Evolutionary conservation across 2,888 invertebrate genomes (phyloP).

Genomic region (Camponotus fellah): DNA sequence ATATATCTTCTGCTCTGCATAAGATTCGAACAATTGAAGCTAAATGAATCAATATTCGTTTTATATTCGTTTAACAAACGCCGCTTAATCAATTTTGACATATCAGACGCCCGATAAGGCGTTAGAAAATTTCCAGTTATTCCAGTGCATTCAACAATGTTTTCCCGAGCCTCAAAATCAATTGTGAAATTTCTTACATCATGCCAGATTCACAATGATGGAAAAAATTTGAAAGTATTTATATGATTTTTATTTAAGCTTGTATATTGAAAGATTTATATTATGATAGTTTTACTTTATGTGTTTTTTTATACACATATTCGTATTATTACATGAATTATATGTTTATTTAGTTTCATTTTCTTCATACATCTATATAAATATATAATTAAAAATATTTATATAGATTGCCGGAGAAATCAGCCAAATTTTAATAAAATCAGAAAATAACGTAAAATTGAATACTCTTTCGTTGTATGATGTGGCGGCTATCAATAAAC

Average conservation of each 20-base stretch:
- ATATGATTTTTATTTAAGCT: neutral
- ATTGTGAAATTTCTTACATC: conserved; percentile 75
- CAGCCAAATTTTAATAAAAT: conserved; percentile 42
- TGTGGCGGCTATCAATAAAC: conserved; percentile 40
- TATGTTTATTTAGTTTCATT: neutral
- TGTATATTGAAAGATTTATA: neutral
- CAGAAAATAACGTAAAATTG: conserved; percentile 48
- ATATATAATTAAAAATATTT: conserved; percentile 12
- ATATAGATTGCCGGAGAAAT: conserved; percentile 54
- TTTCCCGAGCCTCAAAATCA: conserved; percentile 81
- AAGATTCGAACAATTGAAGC: conserved; percentile 31
- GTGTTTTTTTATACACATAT: neutral
- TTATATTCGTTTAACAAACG: conserved; percentile 53
- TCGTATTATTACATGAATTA: neutral
- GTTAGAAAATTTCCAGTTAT: conserved; percentile 77
- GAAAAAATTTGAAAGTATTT: conserved; percentile 74
- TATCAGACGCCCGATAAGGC: conserved; percentile 71
- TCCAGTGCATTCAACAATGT: conserved; percentile 73
- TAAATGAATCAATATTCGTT: conserved; percentile 39
- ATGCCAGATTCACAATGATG: conserved; percentile 68
- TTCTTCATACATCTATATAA: neutral
- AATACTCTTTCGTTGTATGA: conserved; percentile 58
- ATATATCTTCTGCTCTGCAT: neutral
- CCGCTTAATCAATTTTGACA: conserved; percentile 74
- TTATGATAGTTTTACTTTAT: neutral